These are phyloP conservation scores for Empidonax alnorum DNA, from an alignment of 2,113 vertebrate species.

Conservation along the genomic window DNA sequence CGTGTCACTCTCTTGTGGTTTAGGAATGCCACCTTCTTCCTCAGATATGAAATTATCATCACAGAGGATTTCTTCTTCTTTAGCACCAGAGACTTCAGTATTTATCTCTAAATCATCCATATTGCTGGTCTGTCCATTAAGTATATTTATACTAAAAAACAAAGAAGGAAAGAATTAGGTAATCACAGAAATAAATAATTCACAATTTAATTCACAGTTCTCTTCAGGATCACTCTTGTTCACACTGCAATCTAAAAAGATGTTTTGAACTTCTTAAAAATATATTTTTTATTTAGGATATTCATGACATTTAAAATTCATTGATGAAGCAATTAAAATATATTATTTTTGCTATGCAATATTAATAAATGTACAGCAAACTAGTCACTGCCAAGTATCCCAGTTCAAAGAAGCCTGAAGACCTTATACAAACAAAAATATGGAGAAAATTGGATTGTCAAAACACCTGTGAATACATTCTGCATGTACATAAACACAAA, in stretches of 20 bases:
- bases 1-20: conserved; percentile 81
- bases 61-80: conserved; percentile 82
- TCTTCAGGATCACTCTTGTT: background rate
- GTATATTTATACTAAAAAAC: conserved; percentile 78
- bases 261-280: background rate
- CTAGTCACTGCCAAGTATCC: background rate
- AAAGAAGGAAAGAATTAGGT: conserved; percentile 63
- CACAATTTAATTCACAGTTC: background rate
- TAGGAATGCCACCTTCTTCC: conserved; percentile 82
- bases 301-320: background rate
- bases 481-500: background rate
- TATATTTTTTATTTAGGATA: background rate
- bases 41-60: conserved; percentile 82
- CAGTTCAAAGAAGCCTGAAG: background rate
- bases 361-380: background rate
- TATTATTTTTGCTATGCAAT: background rate
- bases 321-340: background rate
- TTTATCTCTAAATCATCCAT: conserved; percentile 87
- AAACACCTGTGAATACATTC: background rate
- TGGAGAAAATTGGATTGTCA: background rate
- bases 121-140: conserved; percentile 80
- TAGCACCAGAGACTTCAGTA: conserved; percentile 82
- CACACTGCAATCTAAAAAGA: background rate
- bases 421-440: background rate
- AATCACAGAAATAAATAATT: conserved; percentile 17